Percentiles rank a stretch among this genome's conserved stretches.
These are phyloP conservation scores for Chrysolina oricalcia DNA, from an alignment of 2,888 invertebrate genomes.

Conservation along the genomic window DNA sequence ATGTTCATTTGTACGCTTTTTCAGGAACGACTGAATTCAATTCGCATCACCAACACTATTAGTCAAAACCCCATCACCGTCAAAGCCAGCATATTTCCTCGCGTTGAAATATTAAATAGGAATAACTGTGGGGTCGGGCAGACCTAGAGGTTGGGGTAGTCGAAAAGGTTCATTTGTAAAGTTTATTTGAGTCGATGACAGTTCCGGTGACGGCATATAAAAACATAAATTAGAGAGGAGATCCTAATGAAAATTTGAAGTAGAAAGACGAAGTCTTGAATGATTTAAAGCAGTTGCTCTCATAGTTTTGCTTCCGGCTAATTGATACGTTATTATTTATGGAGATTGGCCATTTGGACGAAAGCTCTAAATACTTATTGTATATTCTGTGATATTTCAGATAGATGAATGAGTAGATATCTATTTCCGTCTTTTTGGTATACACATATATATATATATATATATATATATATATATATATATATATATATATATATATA, in stretches of 20 bases:
- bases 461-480: too few relatives aligned
- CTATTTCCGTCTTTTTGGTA: too few relatives aligned
- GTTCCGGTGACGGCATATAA: slow-evolving; percentile 44
- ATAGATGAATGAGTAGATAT: too few relatives aligned
- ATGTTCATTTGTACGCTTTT: background rate
- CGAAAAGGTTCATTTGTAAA: slow-evolving; percentile 48
- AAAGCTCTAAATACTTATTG: background rate
- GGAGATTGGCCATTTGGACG: background rate
- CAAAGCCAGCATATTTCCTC: slow-evolving; percentile 42
- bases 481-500: too few relatives aligned
- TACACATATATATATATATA: too few relatives aligned
- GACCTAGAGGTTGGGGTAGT: slow-evolving; percentile 43
- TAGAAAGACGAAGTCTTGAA: slow-evolving; percentile 15
- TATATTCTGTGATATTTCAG: too few relatives aligned
- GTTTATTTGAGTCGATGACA: slow-evolving; percentile 48
- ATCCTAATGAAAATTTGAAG: slow-evolving; percentile 41
- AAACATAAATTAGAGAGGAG: slow-evolving; percentile 42
- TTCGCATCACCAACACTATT: slow-evolving; percentile 39
- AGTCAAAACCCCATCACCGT: slow-evolving; percentile 43
- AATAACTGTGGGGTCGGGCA: slow-evolving; percentile 45
- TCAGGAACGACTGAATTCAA: slow-evolving; percentile 1
- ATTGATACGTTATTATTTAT: slow-evolving; percentile 17
- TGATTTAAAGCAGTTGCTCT: slow-evolving; percentile 17
- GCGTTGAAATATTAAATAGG: slow-evolving; percentile 49
- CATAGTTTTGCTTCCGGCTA: slow-evolving; percentile 14